These are phyloP conservation scores for Aphelocoma californica DNA, from an alignment of 2,797 vertebrate genomes.

Conservation along the genomic window DNA sequence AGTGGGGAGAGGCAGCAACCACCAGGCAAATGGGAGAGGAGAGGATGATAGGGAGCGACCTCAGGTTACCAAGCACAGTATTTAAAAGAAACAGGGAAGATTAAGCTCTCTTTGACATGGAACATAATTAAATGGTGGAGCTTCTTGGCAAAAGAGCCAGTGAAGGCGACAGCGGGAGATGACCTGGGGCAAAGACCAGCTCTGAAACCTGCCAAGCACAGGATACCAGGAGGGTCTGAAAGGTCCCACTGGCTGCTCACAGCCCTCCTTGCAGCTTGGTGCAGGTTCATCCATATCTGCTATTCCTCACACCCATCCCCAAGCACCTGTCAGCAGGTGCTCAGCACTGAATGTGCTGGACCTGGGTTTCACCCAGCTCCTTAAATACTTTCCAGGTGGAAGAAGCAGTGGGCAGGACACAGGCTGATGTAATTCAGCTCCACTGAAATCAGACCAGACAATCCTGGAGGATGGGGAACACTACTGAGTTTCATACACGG, in stretches of 20 bases:
- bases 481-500: rapidly evolving
- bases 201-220: neutral
- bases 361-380: neutral
- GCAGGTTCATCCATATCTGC: neutral
- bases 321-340: neutral
- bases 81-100: neutral
- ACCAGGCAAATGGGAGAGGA: neutral
- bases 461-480: rapidly evolving
- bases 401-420: neutral
- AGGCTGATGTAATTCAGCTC: neutral
- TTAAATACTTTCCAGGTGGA: neutral
- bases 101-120: neutral
- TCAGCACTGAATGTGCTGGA: neutral
- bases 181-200: neutral
- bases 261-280: neutral
- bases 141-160: neutral
- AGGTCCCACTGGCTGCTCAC: neutral
- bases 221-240: neutral
- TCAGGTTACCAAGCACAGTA: neutral
- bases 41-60: neutral
- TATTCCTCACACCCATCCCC: neutral
- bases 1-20: neutral
- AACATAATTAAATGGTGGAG: neutral
- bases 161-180: neutral
- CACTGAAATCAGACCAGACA: neutral